Evolutionary conservation across 2,888 invertebrate species (phyloP).

Genomic region (Tenthredo mesomela): DNA sequence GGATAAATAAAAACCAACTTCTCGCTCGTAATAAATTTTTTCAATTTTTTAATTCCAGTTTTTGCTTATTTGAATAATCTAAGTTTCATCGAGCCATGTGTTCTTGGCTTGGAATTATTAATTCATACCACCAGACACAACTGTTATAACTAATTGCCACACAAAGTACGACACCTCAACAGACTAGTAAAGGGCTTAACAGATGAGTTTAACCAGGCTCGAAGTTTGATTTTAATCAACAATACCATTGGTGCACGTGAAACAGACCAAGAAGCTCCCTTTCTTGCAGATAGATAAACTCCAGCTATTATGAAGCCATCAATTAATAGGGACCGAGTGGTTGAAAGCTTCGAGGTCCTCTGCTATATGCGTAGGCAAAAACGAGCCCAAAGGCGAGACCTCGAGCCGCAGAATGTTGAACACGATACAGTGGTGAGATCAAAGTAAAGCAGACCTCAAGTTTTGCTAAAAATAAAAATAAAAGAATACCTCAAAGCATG

Average conservation of each 20-base stretch:
- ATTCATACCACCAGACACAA: neutral
- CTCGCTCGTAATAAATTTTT: too few relatives aligned
- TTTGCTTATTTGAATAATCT: too few relatives aligned
- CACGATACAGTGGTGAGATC: slow-evolving; percentile 17
- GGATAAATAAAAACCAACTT: too few relatives aligned
- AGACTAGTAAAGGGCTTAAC: neutral
- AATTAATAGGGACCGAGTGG: neutral
- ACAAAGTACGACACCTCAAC: neutral
- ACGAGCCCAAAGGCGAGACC: neutral
- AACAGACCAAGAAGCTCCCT: neutral
- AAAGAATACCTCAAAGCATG: neutral
- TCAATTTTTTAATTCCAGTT: too few relatives aligned
- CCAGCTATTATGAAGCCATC: neutral
- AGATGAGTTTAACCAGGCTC: neutral
- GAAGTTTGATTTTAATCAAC: neutral
- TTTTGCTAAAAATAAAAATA: neutral
- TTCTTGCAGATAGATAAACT: neutral
- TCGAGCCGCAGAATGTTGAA: neutral
- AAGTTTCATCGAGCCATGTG: too few relatives aligned
- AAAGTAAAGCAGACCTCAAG: neutral
- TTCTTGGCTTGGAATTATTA: too few relatives aligned
- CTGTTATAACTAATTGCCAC: neutral
- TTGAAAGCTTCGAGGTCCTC: neutral
- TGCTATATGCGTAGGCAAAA: neutral
- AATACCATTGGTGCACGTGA: neutral